These are phyloP conservation scores for Cyaniris semiargus DNA, from an alignment of 2,888 invertebrate species.

Conservation along the genomic window DNA sequence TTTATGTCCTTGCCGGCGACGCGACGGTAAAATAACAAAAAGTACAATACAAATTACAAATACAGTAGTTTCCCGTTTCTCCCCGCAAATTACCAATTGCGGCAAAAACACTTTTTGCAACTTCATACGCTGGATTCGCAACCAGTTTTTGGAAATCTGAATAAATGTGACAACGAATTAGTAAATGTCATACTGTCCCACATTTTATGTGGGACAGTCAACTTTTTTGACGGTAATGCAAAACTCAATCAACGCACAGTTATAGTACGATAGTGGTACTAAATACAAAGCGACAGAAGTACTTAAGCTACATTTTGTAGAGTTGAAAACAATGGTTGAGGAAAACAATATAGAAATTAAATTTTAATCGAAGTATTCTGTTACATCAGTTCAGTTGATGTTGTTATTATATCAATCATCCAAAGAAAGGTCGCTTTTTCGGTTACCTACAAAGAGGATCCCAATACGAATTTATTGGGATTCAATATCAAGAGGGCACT, in stretches of 20 bases:
- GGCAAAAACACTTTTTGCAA: conserved; percentile 34
- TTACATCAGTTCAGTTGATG: no score
- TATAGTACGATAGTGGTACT: neutral
- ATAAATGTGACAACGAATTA: neutral
- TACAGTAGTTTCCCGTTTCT: conserved; percentile 32
- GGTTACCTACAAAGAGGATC: no score
- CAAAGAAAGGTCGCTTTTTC: no score
- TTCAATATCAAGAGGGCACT: no score
- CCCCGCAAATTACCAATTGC: conserved; percentile 39
- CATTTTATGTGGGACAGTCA: neutral
- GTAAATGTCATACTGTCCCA: neutral
- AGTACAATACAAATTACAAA: conserved; percentile 13
- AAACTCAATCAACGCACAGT: neutral
- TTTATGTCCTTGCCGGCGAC: neutral
- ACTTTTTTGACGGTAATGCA: neutral
- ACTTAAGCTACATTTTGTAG: no score
- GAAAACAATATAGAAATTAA: no score
- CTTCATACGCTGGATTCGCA: conserved; percentile 28
- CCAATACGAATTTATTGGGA: no score
- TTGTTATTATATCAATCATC: no score
- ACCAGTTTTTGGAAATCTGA: conserved; percentile 13
- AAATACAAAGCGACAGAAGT: no score
- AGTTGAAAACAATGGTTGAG: no score
- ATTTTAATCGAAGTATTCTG: no score
- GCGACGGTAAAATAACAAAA: conserved; percentile 24